phyloP scores from a whole-genome alignment of 2,797 vertebrate species.

The Sternotherus odoratus region DNA sequence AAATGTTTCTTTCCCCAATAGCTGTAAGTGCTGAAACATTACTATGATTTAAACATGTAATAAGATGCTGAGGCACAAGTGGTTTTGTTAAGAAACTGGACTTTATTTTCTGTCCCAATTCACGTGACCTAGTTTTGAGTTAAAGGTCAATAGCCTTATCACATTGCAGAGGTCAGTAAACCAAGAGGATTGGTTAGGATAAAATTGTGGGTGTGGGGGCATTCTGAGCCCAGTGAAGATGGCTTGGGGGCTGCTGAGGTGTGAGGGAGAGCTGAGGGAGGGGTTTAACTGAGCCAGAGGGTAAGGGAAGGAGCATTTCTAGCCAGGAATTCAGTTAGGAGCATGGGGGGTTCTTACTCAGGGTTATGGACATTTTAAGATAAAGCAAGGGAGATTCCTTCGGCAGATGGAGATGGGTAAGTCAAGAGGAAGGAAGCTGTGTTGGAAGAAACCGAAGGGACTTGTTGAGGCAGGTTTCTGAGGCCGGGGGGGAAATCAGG shows the following conservation, averaged over 20 bases:
- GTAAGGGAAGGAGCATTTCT: neutral
- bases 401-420: neutral
- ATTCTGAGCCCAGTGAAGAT: neutral
- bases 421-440: rapidly evolving
- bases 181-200: neutral
- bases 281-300: neutral
- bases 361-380: neutral
- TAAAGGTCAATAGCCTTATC: neutral
- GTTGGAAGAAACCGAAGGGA: neutral
- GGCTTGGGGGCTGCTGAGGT: rapidly evolving
- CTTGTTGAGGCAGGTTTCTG: rapidly evolving
- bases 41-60: slow-evolving; percentile 11
- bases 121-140: neutral
- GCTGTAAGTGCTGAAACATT: slow-evolving; percentile 27
- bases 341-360: neutral
- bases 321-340: neutral
- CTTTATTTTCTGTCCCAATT: slow-evolving; percentile 37
- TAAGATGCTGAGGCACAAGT: neutral
- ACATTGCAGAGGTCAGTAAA: neutral
- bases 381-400: neutral
- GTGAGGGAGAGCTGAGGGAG: neutral
- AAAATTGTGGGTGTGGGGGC: neutral
- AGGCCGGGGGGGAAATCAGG: neutral
- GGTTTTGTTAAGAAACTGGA: slow-evolving; percentile 57
- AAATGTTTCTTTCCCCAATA: neutral